These are phyloP conservation scores for Andrena chrysosceles DNA, from an alignment of 2,888 invertebrate genomes.

Conservation along the genomic window DNA sequence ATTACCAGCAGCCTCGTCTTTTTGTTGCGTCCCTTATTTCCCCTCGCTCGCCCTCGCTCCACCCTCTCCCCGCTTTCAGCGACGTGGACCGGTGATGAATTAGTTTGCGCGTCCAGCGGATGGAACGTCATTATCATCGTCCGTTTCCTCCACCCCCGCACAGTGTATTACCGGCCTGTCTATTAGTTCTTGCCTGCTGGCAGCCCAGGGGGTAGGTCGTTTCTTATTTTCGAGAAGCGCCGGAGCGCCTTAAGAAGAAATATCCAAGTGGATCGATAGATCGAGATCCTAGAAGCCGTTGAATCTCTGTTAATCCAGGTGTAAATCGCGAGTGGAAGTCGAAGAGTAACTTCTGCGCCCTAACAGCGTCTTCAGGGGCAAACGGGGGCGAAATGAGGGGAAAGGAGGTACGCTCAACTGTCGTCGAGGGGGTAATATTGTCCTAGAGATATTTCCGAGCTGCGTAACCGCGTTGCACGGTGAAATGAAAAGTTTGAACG, in stretches of 20 bases:
- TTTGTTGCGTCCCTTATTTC: slow-evolving; percentile 13
- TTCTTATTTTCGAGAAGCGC: neutral
- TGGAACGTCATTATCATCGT: slow-evolving; percentile 42
- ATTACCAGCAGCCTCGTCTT: slow-evolving; percentile 35
- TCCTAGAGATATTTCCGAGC: slow-evolving; percentile 53
- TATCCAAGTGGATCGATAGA: too few species aligned
- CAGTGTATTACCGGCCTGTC: neutral
- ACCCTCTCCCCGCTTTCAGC: neutral
- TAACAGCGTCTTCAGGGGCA: neutral
- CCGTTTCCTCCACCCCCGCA: neutral
- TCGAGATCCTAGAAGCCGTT: too few species aligned
- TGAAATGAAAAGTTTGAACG: slow-evolving; percentile 54
- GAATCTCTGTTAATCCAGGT: too few species aligned
- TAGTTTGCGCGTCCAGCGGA: slow-evolving; percentile 37
- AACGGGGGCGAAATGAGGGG: slow-evolving; percentile 5
- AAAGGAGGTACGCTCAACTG: slow-evolving; percentile 14
- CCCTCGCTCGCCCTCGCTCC: neutral
- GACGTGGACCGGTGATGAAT: slow-evolving; percentile 48
- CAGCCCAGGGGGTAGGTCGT: neutral
- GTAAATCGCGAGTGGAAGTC: too few species aligned
- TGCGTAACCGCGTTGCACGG: slow-evolving; percentile 55
- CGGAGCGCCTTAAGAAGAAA: too few species aligned
- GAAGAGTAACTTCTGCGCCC: too few species aligned
- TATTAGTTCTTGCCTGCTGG: slow-evolving; percentile 9
- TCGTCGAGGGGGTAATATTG: slow-evolving; percentile 58